Evolutionary conservation across 1,140 invertebrate species (phyloP).

Genomic region (Lycorma delicatula): DNA sequence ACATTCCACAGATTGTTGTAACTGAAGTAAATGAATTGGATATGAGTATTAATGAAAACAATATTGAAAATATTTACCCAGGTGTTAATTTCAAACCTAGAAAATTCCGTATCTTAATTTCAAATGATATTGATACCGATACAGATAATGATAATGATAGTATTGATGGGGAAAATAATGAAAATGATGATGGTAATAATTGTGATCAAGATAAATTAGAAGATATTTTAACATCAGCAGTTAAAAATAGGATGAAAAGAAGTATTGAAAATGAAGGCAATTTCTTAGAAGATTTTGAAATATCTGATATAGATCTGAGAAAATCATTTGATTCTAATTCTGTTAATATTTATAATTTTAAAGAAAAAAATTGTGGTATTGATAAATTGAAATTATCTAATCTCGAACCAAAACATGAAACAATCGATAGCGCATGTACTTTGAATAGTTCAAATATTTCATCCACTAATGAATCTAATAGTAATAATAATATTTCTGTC

Average conservation of each 20-base stretch:
- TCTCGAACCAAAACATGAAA: no score
- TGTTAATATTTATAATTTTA: not conserved
- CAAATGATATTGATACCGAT: constrained; percentile 10
- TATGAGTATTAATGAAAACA: no score
- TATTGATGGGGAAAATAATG: no score
- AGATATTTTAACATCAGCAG: no score
- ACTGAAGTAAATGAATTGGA: constrained; percentile 24
- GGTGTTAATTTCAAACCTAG: constrained; percentile 14
- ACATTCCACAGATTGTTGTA: constrained; percentile 24
- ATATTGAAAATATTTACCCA: no score
- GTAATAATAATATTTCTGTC: no score
- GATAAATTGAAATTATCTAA: constrained; percentile 2
- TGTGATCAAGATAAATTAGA: no score
- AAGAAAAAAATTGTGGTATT: not conserved
- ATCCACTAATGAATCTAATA: not conserved
- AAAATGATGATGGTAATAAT: no score
- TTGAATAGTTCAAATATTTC: not conserved
- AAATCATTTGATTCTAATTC: not conserved
- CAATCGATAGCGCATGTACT: no score
- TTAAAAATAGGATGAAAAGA: no score
- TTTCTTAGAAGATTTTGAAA: no score
- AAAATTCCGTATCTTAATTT: constrained; percentile 21
- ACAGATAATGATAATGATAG: not conserved
- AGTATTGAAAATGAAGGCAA: no score
- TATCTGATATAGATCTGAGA: not conserved